Conservation (phyloP, 2,113 vertebrate genomes). For the Siphamia tubifer region DNA sequence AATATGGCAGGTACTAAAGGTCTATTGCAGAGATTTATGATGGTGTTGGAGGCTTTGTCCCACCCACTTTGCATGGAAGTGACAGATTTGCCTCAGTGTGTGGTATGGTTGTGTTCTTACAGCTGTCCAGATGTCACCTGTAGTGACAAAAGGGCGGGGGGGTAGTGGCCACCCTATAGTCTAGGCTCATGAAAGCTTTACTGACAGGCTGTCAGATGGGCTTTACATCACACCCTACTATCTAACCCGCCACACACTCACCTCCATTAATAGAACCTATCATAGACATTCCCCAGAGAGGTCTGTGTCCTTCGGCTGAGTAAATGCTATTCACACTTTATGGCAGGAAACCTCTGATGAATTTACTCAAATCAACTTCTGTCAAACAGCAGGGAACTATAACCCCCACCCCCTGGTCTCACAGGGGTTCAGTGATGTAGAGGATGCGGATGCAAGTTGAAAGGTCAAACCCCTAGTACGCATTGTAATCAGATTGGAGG, state of each 20-base stretch:
- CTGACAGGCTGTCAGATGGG: conserved; percentile 3
- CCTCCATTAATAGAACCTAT: background rate
- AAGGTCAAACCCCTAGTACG: conserved; percentile 44
- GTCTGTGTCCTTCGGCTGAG: background rate
- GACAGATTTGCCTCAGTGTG: conserved; percentile 5
- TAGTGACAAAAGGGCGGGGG: conserved; percentile 26
- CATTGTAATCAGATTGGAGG: conserved; percentile 64
- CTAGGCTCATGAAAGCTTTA: background rate
- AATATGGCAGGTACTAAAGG: too few relatives aligned
- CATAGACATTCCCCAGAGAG: conserved; percentile 17
- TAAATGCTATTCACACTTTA: conserved; percentile 30
- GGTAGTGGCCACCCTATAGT: conserved; percentile 6
- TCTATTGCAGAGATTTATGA: too few relatives aligned
- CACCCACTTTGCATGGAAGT: conserved; percentile 22
- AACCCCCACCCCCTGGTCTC: background rate
- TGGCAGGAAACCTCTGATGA: background rate
- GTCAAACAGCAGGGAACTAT: background rate
- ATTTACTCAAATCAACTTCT: conserved; percentile 24
- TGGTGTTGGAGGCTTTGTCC: conserved; percentile 3
- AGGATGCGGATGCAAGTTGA: conserved; percentile 34
- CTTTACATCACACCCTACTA: background rate
- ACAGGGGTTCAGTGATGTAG: conserved; percentile 5
- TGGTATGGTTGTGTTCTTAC: conserved; percentile 4
- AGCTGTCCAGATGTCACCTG: conserved; percentile 49
- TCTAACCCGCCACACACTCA: background rate